Evolutionary conservation across 2,113 vertebrate species (phyloP), one percentile per base, ranked within the genome.

Genomic region (Toxotes chatareus): DNA sequence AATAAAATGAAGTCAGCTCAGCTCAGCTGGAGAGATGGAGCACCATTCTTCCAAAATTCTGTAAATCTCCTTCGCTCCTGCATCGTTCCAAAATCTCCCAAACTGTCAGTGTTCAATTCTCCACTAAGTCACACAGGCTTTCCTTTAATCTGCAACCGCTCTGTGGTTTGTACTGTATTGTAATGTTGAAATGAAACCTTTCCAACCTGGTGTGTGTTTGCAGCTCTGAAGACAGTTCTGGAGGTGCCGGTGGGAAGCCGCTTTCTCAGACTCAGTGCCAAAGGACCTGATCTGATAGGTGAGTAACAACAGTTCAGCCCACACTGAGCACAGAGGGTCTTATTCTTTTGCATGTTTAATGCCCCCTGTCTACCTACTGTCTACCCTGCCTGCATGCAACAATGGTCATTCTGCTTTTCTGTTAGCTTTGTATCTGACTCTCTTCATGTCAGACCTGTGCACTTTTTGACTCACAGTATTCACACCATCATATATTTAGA

Each of bases 171-270:
- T 14, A 9, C 10, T 47, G 7, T n/a, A 5, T 11, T 46, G 17
- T 46, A 27, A 40, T 31, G 46, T 51, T 78, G 9, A 70, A 79
- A 49, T 38, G 0, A 61, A 74, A 55, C 38, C 19, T 68, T 80
- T 72, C 32, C 61, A n/a, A 71, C 32, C 6, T 55, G 34, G 36
- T 79, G 44, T 85, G 59, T 63, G 42, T 67, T 91, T 90, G 70
- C 88, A 99, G 97, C 95, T 79, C 90, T 97, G 89, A 98, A 98
- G 93, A 96, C 92, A 0, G 91, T 96, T 89, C 95, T 98, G 72
- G 97, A 97, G 83, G 95, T 98, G 32, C 97, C 97, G 0, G 79
- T 96, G 90, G 97, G 97, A 73, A 98, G 97, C 65, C 95, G 96
- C 63, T 96, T 95, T 17, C 94, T 97, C 92, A 94, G 97, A 90